Conservation (phyloP, 1,140 invertebrate genomes). For the Aethina tumida region DNA sequence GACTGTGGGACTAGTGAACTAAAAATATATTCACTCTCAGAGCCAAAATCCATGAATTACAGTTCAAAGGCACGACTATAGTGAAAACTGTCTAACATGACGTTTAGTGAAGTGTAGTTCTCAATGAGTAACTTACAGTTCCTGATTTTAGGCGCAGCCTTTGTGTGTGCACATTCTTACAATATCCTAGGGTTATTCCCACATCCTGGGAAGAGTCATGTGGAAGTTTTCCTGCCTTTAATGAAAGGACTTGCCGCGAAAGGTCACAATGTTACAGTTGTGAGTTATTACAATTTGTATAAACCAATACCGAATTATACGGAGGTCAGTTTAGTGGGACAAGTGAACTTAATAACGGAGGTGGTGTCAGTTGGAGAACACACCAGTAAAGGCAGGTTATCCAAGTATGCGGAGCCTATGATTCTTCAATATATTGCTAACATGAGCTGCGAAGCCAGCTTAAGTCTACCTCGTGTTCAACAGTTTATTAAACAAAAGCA, state of each 20-base stretch:
- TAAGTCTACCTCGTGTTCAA: conserved; percentile 39
- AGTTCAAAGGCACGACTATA: too few relatives aligned
- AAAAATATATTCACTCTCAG: too few relatives aligned
- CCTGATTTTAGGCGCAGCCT: too few relatives aligned
- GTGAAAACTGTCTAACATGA: too few relatives aligned
- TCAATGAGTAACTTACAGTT: too few relatives aligned
- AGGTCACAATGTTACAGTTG: conserved; percentile 59
- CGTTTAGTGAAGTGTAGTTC: too few relatives aligned
- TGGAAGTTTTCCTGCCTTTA: conserved; percentile 53
- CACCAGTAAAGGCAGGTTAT: not conserved
- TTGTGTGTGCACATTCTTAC: too few relatives aligned
- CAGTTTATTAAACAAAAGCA: conserved; percentile 38
- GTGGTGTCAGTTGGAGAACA: conserved; percentile 54
- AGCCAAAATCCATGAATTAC: too few relatives aligned
- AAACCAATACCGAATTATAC: conserved; percentile 15
- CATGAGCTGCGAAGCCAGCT: conserved; percentile 36
- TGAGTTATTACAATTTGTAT: conserved; percentile 22
- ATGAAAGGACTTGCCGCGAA: conserved; percentile 48
- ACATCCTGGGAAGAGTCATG: conserved; percentile 61
- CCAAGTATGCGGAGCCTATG: conserved; percentile 7
- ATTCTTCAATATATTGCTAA: conserved; percentile 8
- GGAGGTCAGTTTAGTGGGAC: conserved; percentile 33
- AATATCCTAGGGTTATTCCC: conserved; percentile 54
- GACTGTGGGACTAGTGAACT: too few relatives aligned
- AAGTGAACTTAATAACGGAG: conserved; percentile 48